Evolutionary conservation across 2,797 vertebrate genomes (phyloP).

Genomic region (Gymnothorax reevesii): DNA sequence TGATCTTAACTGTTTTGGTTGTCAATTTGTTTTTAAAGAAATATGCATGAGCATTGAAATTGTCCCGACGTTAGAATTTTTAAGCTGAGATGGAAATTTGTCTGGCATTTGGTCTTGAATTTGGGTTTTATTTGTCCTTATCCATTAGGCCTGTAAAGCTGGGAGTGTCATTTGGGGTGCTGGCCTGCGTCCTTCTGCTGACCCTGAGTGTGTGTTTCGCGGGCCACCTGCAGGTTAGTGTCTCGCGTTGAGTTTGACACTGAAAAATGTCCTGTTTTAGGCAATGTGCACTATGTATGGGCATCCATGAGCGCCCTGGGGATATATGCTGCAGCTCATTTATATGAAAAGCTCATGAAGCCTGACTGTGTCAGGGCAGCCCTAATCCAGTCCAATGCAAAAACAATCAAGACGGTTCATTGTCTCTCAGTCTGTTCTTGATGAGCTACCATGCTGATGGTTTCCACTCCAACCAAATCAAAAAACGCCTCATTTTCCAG

Average conservation of each 20-base stretch:
- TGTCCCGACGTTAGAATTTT: background rate
- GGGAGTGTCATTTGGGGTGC: conserved; percentile 77
- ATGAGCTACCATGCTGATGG: too few species aligned
- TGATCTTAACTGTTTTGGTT: background rate
- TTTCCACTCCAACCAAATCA: too few species aligned
- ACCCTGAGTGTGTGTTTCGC: conserved; percentile 84
- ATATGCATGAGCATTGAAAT: background rate
- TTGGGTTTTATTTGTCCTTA: background rate
- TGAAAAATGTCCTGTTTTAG: conserved; percentile 20
- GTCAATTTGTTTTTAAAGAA: background rate
- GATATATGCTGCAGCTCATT: background rate
- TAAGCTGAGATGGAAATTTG: background rate
- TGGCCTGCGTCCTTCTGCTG: conserved; percentile 76
- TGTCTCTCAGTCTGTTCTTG: too few species aligned
- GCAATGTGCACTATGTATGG: conserved; percentile 11
- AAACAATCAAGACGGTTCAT: too few species aligned
- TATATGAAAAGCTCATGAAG: background rate
- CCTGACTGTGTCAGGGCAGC: background rate
- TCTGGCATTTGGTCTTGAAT: background rate
- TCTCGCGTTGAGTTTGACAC: background rate
- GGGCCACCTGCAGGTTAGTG: conserved; percentile 83
- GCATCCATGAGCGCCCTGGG: background rate
- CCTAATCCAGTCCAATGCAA: background rate
- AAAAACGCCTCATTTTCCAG: too few species aligned
- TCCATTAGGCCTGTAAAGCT: conserved; percentile 69